Evolutionary conservation across 2,113 vertebrate genomes (phyloP).

Genomic region (Regulus satrapa): DNA sequence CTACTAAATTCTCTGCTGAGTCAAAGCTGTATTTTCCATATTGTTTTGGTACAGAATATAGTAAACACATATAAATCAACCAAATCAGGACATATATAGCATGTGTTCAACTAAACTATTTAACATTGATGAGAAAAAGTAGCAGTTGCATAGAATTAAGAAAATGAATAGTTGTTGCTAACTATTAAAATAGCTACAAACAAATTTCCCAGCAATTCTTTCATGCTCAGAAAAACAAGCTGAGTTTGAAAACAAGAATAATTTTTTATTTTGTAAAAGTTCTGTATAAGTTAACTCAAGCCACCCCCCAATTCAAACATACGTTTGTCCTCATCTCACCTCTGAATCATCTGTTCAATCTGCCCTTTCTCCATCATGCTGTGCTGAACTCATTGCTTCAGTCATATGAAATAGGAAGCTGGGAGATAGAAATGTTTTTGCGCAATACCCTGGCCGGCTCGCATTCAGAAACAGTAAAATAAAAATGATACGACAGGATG

Average conservation of each 20-base stretch:
- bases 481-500: background rate
- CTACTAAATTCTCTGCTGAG: background rate
- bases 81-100: background rate
- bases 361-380: background rate
- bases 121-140: background rate
- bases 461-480: background rate
- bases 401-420: background rate
- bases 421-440: background rate
- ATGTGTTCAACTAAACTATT: background rate
- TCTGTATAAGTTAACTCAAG: background rate
- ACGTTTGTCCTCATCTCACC: background rate
- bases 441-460: background rate
- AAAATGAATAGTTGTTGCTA: background rate
- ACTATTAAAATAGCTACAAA: background rate
- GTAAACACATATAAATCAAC: background rate
- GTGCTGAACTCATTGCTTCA: background rate
- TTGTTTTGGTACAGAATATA: background rate
- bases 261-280: background rate
- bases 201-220: background rate
- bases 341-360: constrained; percentile 6
- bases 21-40: background rate
- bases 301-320: background rate
- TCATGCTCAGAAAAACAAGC: background rate
- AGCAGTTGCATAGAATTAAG: background rate
- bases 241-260: background rate